Evolutionary conservation across 2,113 vertebrate genomes (phyloP), one percentile per base, ranked within the genome.

Genomic region (Chlamydotis undulata): DNA sequence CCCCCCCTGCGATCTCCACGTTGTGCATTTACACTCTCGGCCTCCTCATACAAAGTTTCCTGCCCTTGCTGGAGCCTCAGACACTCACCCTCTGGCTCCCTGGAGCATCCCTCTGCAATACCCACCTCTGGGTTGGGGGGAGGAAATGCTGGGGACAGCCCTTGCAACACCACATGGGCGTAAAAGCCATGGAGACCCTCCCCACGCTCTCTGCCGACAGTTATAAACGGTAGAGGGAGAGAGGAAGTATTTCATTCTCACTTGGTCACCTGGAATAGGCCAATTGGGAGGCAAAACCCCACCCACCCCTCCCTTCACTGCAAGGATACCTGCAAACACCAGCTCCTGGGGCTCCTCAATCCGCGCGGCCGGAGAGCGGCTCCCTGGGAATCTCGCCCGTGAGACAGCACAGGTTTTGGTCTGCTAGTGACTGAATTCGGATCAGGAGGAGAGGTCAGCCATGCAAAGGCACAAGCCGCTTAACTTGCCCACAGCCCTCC

Each of bases 381-480:
- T 28, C 47, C 47, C 24, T 1, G n/a, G 14, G 55, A 43, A 24
- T 14, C 3, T 0, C 0, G 0, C 8, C 9, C 2, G 0, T 9
- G 59, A 22, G 11, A 2, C 69, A 21, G 28, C 15, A 4, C 22
- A 3, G 68, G 8, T 0, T 59, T 41, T 11, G 41, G 5, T 7
- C 24, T 37, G 1, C 52, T 5, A 2, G 19, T 6, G 12, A 5
- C 50, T 35, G 39, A 18, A 47, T 5, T 13, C 14, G 50, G 41
- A 31, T 57, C 53, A 10, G 49, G 49, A 84, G 47, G 22, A 68
- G 39, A 80, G 55, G 39, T 57, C 59, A 21, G 50, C 76, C 10
- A 0, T 2, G 18, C 67, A 8, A 49, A 23, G 28, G 49, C 61
- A n/a, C 29, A 7, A 31, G 73, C 69, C 78, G 73, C 83, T 84